Evolutionary conservation across 2,797 vertebrate species (phyloP).

Genomic region (Sebastolobus alascanus): DNA sequence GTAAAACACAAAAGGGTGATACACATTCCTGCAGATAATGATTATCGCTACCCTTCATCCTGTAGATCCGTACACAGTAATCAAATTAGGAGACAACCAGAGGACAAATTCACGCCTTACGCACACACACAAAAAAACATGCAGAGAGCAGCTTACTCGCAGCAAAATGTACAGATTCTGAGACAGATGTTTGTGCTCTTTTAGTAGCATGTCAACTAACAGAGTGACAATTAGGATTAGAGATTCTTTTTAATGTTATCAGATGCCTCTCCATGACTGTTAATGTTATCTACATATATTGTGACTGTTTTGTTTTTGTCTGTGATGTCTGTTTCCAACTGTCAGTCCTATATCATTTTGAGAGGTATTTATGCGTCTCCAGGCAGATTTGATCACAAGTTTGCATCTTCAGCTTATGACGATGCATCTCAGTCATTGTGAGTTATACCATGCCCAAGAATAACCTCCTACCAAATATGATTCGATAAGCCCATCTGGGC

Average conservation of each 20-base stretch:
- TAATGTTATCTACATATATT: slow-evolving; percentile 2
- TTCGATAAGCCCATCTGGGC: slow-evolving; percentile 43
- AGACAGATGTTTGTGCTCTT: slow-evolving; percentile 61
- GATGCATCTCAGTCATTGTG: slow-evolving; percentile 6
- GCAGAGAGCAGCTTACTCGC: background rate
- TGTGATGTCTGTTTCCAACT: slow-evolving; percentile 12
- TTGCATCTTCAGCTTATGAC: background rate
- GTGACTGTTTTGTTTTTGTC: slow-evolving; percentile 1
- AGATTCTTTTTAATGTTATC: slow-evolving; percentile 7
- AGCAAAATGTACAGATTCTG: background rate
- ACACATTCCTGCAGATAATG: slow-evolving; percentile 43
- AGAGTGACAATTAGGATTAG: slow-evolving; percentile 21
- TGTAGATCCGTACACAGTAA: slow-evolving; percentile 75
- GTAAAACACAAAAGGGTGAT: slow-evolving; percentile 51
- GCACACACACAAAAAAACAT: slow-evolving; percentile 53
- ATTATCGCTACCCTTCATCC: slow-evolving; percentile 61
- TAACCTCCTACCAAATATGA: slow-evolving; percentile 22
- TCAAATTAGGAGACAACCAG: slow-evolving; percentile 78
- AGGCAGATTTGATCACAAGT: slow-evolving; percentile 6
- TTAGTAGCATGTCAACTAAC: slow-evolving; percentile 70
- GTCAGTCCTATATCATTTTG: background rate
- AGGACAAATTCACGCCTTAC: slow-evolving; percentile 77
- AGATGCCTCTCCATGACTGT: background rate
- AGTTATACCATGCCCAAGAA: slow-evolving; percentile 15
- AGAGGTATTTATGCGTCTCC: background rate